Base-by-base conservation (phyloP, 2,113 vertebrate genomes). In the Eudorcas thomsonii region DNA sequence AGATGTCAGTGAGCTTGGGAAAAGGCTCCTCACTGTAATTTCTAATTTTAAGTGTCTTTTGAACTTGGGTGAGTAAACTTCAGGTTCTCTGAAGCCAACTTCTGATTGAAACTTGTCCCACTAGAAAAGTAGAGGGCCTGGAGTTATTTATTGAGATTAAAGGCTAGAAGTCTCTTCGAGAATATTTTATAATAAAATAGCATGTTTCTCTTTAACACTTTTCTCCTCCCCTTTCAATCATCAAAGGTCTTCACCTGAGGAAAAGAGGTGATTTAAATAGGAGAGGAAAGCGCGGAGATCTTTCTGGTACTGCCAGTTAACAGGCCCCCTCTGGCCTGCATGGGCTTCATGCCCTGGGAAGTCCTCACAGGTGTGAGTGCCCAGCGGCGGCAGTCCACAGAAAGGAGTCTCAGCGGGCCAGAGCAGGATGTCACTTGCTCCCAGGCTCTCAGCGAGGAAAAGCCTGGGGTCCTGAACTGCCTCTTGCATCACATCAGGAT, bases 231-330 rank as follows among this genome's bases (percentile, higher is more conserved):
- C 52, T 39, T 39, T 83, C 62, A 57, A 59, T 71, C 71, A 23
- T 50, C 55, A 50, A 39, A 55, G 28, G 39, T 25, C 62, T 84
- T 96, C 15, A 16, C 7, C 54, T 26, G 11, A 50, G 59, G 39
- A 33, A 82, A 84, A 84, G 60, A 89, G 74, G 48, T 83, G 62
- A 89, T n/a, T 80, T 88, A 71, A 26, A 39, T 15, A 88, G 43
- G 19, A n/a, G 26, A 8, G 84, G 60, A 67, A 86, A 91, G 55
- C n/a, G 23, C 26, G 80, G 30, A 50, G 48, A 14, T 15, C 21
- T 16, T 62, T 83, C n/a, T 43, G 43, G 54, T 21, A n/a, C 3
- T 11, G 8, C 43, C 60, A 60, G n/a, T 74, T 43, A 60, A 77
- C 62, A 84, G 62, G 33, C 23, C 2, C 85, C 28, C 11, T 93